phyloP scores from a whole-genome alignment of 2,888 invertebrate species.

The Eustalomyia histrio region DNA sequence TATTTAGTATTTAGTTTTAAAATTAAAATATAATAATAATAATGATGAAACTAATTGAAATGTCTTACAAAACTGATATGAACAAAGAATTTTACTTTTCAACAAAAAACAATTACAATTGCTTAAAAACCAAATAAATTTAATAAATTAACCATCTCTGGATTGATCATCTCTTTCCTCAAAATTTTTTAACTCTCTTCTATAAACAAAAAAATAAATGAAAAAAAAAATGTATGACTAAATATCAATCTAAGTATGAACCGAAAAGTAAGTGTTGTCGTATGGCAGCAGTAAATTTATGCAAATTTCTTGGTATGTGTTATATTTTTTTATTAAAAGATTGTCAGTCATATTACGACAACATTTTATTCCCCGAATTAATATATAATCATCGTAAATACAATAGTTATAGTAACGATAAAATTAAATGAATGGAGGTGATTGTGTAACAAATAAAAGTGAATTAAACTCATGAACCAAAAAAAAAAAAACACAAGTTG shows the following conservation, averaged over 20 bases:
- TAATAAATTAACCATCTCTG: background rate
- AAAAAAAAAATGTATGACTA: conserved; percentile 18
- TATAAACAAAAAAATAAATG: conserved; percentile 2
- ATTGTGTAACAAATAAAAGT: background rate
- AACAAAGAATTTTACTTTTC: background rate
- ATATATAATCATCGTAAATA: conserved; percentile 14
- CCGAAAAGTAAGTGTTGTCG: background rate
- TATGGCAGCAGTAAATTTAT: conserved; percentile 1
- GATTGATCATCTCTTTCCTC: background rate
- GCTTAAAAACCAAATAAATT: background rate
- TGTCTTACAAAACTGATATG: too few relatives aligned
- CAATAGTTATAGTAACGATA: background rate
- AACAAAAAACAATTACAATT: background rate
- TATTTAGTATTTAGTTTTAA: too few relatives aligned
- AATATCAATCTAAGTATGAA: background rate
- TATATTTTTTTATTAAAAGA: background rate
- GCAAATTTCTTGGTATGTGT: conserved; percentile 4
- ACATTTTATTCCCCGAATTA: conserved; percentile 8
- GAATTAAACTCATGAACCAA: background rate
- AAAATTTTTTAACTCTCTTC: conserved; percentile 5
- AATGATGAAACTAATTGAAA: too few relatives aligned
- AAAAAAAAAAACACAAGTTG: background rate
- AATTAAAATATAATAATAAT: too few relatives aligned
- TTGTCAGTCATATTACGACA: background rate
- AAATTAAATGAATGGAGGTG: background rate